Evolutionary conservation across 2,888 invertebrate genomes (phyloP), one percentile per base, ranked within the genome.

Genomic region (Periphyllus acericola): DNA sequence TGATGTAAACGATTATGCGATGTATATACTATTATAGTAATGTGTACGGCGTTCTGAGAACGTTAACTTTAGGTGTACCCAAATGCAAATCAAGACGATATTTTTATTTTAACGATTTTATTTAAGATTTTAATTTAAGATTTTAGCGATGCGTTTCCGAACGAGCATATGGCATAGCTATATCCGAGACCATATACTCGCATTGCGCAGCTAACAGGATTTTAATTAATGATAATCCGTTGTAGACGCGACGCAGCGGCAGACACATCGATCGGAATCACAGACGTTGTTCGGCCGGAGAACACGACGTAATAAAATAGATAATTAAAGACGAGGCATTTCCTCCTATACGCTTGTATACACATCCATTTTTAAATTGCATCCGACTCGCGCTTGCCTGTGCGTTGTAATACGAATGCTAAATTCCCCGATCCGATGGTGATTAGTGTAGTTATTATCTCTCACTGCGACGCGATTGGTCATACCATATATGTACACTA

Each of bases 191-290:
- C n/a, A n/a, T n/a, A n/a, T n/a, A n/a, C 55, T 55, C 3, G 55
- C 19, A 60, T 3, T 25, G 60, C 60, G 79, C 55, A 55, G 14
- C 14, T 14, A 79, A 79, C 79, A 52, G 79, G 79, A 60, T 79
- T 78, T 79, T 79, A 79, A 79, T 79, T 55, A 79, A 79, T 55
- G 79, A 34, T 55, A 34, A 55, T 79, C 79, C 55, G 55, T 79
- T n/a, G 78, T 68, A 32, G 17, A 71, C 71, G 17, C 14, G 68
- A 9, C n/a, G 25, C 21, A 25, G 4, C 1, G 66, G 66, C 29
- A 52, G 32, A 78, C 52, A 52, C 78, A 55, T 55, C 79, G 79
- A 79, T 79, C 55, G 34, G 34, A 79, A 79, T 55, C 79, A 55
- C 79, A 9, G 79, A 32, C 34, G 79, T 55, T 32, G 52, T 55